Conservation (phyloP, 2,888 invertebrate species). For the Cotesia congregata region DNA sequence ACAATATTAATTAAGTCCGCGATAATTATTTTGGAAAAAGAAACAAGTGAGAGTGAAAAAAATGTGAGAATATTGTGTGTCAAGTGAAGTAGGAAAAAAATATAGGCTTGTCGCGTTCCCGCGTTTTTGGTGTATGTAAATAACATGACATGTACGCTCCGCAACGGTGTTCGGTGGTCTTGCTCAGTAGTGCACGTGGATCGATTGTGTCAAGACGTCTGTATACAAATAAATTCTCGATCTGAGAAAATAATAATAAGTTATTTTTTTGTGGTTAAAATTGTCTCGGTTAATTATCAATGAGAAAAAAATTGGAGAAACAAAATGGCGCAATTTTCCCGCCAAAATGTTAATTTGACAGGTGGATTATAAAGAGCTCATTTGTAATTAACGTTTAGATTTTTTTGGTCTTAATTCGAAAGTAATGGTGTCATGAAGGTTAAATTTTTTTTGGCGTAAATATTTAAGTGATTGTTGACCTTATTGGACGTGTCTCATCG, state of each 20-base stretch:
- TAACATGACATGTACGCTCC: neutral
- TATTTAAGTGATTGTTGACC: neutral
- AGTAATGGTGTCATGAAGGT: neutral
- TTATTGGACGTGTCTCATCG: neutral
- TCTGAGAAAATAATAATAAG: neutral
- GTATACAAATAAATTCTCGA: neutral
- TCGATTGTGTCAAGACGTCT: constrained; percentile 36
- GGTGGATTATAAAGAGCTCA: no score
- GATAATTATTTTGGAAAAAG: neutral
- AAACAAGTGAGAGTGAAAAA: neutral
- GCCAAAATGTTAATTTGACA: neutral
- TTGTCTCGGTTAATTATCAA: neutral
- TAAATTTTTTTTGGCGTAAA: neutral
- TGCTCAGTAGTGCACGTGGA: constrained; percentile 48
- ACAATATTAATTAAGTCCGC: neutral
- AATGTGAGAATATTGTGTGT: neutral
- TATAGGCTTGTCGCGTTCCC: neutral
- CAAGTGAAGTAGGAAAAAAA: neutral
- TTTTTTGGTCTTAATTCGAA: neutral
- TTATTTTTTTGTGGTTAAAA: neutral
- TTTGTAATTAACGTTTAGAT: no score
- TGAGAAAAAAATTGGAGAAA: neutral
- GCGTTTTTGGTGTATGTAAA: neutral
- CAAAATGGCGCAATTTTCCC: neutral
- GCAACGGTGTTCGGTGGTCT: constrained; percentile 3